Evolutionary conservation across 92 coral and sea anemone genomes (phyloP).

Genomic region (Scolanthus callimorphus): DNA sequence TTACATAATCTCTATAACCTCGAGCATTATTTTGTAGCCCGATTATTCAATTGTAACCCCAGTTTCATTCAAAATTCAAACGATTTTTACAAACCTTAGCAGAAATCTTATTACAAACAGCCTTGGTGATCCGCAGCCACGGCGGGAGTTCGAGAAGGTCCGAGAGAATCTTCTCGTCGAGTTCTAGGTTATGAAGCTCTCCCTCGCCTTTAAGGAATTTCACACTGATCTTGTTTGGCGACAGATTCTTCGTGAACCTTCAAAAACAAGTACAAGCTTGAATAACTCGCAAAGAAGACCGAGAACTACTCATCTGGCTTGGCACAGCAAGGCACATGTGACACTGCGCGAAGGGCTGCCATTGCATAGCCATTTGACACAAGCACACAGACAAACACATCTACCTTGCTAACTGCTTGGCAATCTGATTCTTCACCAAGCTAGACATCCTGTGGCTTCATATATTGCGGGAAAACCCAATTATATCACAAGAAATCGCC

Average conservation of each 20-base stretch:
- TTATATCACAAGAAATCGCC: conserved; percentile 4
- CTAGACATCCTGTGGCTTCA: conserved; percentile 63
- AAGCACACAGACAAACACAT: not conserved
- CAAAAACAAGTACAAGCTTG: conserved; percentile 6
- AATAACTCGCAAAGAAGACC: conserved; percentile 3
- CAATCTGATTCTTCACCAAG: conserved; percentile 93
- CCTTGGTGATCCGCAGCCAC: conserved; percentile 91
- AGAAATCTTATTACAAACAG: conserved; percentile 94
- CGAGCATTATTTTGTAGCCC: no score
- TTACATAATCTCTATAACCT: no score
- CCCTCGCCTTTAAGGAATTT: conserved; percentile 99
- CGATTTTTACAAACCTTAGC: conserved; percentile 69
- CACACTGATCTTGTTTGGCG: conserved; percentile 97
- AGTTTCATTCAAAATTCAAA: not conserved
- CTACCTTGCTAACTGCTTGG: conserved; percentile 96
- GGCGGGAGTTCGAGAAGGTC: conserved; percentile 96
- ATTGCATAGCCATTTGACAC: conserved; percentile 21
- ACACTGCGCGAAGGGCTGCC: not conserved
- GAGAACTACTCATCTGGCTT: no score
- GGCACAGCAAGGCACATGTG: not conserved
- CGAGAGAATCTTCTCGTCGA: conserved; percentile 84
- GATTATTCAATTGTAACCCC: not conserved
- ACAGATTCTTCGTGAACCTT: conserved; percentile 98
- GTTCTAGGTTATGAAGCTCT: conserved; percentile 90
- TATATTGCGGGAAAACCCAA: not conserved